Conservation (phyloP, 2,797 vertebrate species). For the Hemibagrus guttatus region DNA sequence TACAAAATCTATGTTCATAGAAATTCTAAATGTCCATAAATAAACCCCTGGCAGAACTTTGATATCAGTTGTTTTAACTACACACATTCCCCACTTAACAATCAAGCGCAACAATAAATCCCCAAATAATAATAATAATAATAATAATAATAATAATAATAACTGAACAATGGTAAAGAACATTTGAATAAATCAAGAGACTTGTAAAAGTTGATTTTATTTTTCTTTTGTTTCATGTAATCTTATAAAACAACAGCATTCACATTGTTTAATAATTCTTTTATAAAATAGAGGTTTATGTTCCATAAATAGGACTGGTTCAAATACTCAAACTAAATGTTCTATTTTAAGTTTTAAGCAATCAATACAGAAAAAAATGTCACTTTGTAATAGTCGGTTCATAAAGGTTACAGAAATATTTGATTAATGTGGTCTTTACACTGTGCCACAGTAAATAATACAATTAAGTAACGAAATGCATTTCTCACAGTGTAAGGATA, state of each 20-base stretch:
- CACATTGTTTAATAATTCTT: constrained; percentile 68
- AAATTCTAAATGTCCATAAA: constrained; percentile 96
- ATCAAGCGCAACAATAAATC: background rate
- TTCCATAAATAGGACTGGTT: constrained; percentile 70
- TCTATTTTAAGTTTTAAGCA: constrained; percentile 59
- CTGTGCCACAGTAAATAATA: constrained; percentile 29
- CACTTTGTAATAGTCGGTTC: constrained; percentile 24
- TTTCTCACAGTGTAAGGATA: constrained; percentile 49
- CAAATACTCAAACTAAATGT: constrained; percentile 67
- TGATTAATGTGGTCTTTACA: constrained; percentile 35
- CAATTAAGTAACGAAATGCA: constrained; percentile 39
- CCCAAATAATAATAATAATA: constrained; percentile 9
- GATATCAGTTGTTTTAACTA: constrained; percentile 67
- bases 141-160: constrained; percentile 59
- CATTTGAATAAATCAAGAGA: constrained; percentile 65
- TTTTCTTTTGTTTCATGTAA: constrained; percentile 71
- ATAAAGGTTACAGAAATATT: constrained; percentile 35
- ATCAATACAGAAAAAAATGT: constrained; percentile 45
- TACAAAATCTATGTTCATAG: constrained; percentile 99
- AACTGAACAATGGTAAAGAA: constrained; percentile 9
- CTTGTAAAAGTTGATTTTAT: constrained; percentile 68
- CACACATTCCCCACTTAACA: constrained; percentile 63
- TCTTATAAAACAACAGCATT: constrained; percentile 78
- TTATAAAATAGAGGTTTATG: constrained; percentile 72
- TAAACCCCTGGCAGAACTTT: constrained; percentile 85